Evolutionary conservation across 2,888 invertebrate species (phyloP).

Genomic region (Dryadula phaetusa): DNA sequence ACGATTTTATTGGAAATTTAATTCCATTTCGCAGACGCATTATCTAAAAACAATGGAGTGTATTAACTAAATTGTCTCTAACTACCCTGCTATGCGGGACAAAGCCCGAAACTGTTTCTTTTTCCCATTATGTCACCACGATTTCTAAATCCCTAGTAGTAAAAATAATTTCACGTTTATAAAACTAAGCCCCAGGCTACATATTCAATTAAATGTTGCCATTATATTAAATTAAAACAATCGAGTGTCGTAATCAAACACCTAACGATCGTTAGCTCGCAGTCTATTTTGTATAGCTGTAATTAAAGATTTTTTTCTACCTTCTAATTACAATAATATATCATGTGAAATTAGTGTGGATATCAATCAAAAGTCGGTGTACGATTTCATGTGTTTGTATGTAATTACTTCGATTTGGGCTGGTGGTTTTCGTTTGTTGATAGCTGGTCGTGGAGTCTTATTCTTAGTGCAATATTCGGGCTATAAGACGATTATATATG

Average conservation of each 20-base stretch:
- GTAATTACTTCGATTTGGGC: conserved; percentile 1
- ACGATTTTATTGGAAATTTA: too few species aligned
- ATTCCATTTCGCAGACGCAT: too few species aligned
- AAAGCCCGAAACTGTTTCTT: too few species aligned
- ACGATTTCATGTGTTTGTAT: conserved; percentile 27
- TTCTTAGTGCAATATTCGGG: too few species aligned
- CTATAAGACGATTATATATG: too few species aligned
- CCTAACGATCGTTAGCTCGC: conserved; percentile 63
- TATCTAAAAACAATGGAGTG: too few species aligned
- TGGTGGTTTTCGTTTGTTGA: background rate
- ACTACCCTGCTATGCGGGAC: too few species aligned
- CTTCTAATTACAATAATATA: conserved; percentile 56
- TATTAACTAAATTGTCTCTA: too few species aligned
- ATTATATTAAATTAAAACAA: conserved; percentile 56
- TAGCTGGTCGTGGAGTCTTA: too few species aligned
- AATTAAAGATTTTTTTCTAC: conserved; percentile 66
- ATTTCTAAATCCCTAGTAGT: background rate
- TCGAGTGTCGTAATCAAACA: conserved; percentile 53
- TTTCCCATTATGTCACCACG: background rate
- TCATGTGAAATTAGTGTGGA: conserved; percentile 48
- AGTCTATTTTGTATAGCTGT: conserved; percentile 58
- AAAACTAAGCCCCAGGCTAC: conserved; percentile 42
- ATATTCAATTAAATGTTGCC: conserved; percentile 53
- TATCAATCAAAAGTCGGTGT: conserved; percentile 54
- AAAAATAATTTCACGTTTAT: background rate